phyloP scores from a whole-genome alignment of 2,113 vertebrate species.

The Labeo catla region DNA sequence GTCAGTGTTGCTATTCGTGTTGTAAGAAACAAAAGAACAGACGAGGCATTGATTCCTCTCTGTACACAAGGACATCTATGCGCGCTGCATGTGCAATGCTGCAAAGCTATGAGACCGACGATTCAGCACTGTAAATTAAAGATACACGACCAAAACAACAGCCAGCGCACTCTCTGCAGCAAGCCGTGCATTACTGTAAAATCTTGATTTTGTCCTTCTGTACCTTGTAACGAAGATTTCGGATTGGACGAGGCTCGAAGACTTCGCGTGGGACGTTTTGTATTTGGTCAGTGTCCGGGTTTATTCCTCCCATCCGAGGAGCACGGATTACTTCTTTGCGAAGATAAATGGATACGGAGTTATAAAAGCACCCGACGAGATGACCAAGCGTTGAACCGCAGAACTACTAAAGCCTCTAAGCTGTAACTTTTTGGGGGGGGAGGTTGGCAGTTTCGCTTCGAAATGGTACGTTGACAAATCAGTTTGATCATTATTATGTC shows the following conservation, averaged over 20 bases:
- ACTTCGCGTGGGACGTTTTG: constrained; percentile 73
- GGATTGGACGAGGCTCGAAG: constrained; percentile 59
- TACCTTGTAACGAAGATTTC: constrained; percentile 59
- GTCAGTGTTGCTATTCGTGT: constrained; percentile 47
- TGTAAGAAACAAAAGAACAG: constrained; percentile 38
- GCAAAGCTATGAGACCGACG: constrained; percentile 55
- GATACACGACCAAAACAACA: constrained; percentile 53
- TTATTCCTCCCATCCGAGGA: constrained; percentile 60
- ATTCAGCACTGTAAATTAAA: constrained; percentile 49
- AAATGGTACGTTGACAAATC: constrained; percentile 77
- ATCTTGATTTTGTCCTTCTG: constrained; percentile 64
- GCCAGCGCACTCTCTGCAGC: constrained; percentile 43
- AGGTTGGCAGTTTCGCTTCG: constrained; percentile 72
- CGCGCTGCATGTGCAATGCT: constrained; percentile 40
- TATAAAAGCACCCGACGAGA: constrained; percentile 65
- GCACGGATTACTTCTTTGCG: constrained; percentile 69
- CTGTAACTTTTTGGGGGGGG: constrained; percentile 65
- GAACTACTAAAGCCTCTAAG: constrained; percentile 59
- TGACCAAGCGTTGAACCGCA: constrained; percentile 71
- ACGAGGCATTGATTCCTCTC: constrained; percentile 48
- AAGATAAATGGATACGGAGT: constrained; percentile 67
- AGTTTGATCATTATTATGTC: constrained; percentile 58
- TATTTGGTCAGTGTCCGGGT: constrained; percentile 60
- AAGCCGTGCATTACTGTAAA: constrained; percentile 55
- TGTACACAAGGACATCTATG: constrained; percentile 48